phyloP scores from a whole-genome alignment of 2,113 vertebrate genomes.

The Phyllopteryx taeniolatus region DNA sequence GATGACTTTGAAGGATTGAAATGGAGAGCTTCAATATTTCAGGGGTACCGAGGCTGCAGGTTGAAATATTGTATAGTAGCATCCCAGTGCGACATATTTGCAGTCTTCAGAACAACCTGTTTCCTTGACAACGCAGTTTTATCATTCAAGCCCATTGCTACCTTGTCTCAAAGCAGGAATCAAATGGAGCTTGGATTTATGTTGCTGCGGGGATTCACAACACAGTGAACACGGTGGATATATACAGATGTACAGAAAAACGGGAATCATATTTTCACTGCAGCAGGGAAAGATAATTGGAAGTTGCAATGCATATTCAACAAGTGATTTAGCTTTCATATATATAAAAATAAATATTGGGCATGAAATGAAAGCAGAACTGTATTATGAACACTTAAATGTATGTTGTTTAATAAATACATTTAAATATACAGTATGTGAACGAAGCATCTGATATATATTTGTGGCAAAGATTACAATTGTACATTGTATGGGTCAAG shows the following conservation, averaged over 20 bases:
- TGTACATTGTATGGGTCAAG: not conserved
- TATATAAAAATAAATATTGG: not conserved
- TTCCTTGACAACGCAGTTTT: slow-evolving; percentile 80
- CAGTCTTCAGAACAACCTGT: slow-evolving; percentile 74
- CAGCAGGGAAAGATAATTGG: not conserved
- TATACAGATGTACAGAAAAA: slow-evolving; percentile 21
- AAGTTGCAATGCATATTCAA: not conserved
- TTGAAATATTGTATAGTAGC: slow-evolving; percentile 66
- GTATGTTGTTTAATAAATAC: too few relatives aligned
- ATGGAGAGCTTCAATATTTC: slow-evolving; percentile 32
- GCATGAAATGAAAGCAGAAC: not conserved
- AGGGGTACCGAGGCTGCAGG: slow-evolving; percentile 56
- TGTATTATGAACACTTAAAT: not conserved
- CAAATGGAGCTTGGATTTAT: slow-evolving; percentile 60
- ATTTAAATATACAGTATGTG: too few relatives aligned
- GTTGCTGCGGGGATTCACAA: slow-evolving; percentile 54
- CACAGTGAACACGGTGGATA: slow-evolving; percentile 23
- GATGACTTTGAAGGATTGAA: slow-evolving; percentile 29
- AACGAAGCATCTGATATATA: not conserved
- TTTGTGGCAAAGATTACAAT: not conserved
- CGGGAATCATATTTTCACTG: not conserved
- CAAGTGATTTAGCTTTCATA: not conserved
- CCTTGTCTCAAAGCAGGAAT: slow-evolving; percentile 67
- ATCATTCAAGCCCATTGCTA: slow-evolving; percentile 76
- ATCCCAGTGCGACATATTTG: slow-evolving; percentile 66